Conservation (phyloP, 2,888 invertebrate species). For the Morpho helenor region DNA sequence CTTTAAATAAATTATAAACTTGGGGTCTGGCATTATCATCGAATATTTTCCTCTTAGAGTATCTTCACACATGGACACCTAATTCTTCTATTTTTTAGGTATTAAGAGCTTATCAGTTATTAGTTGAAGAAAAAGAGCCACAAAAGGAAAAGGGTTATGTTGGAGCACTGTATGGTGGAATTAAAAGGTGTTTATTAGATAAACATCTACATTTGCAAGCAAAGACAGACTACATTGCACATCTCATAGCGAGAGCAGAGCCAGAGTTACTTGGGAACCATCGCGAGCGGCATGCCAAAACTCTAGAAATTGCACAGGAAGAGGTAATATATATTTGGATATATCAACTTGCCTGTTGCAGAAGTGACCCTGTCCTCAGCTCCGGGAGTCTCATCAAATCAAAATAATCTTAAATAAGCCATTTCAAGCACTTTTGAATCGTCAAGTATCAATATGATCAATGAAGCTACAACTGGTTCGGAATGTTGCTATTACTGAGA, state of each 20-base stretch:
- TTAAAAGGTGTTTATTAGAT: constrained; percentile 90
- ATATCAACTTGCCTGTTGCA: too few relatives aligned
- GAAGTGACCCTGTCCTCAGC: too few relatives aligned
- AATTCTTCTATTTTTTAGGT: constrained; percentile 53
- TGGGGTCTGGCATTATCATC: too few relatives aligned
- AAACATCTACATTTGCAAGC: constrained; percentile 93
- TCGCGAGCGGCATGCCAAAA: constrained; percentile 96
- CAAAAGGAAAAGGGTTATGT: constrained; percentile 94
- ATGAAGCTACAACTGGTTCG: too few relatives aligned
- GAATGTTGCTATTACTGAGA: too few relatives aligned
- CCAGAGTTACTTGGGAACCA: constrained; percentile 93
- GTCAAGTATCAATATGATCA: too few relatives aligned
- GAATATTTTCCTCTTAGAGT: neutral
- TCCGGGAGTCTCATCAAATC: too few relatives aligned
- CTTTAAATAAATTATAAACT: too few relatives aligned
- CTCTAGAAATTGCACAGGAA: constrained; percentile 97
- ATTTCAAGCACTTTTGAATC: too few relatives aligned
- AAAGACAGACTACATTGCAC: constrained; percentile 92
- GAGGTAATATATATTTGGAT: constrained; percentile 68
- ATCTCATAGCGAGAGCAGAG: constrained; percentile 93
- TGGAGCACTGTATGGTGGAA: constrained; percentile 90
- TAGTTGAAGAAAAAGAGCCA: constrained; percentile 91
- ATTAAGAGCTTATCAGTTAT: constrained; percentile 89
- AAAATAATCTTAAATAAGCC: too few relatives aligned
- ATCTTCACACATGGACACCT: too few relatives aligned